Conservation (phyloP, 2,888 invertebrate species). For the Galeruca laticollis region DNA sequence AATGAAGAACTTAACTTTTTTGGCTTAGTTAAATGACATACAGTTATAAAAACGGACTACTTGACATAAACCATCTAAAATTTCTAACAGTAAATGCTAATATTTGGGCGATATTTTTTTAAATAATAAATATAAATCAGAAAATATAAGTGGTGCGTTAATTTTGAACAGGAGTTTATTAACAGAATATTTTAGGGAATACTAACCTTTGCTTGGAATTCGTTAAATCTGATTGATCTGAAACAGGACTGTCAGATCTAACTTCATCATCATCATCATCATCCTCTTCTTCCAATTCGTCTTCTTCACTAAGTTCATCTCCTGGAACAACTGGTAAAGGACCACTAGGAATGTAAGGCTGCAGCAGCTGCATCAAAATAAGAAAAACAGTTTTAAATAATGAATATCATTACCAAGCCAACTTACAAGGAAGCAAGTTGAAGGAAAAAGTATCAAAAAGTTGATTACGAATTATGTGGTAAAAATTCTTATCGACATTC, state of each 20-base stretch:
- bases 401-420: background rate
- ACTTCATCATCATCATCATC: conserved; percentile 44
- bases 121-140: too few species aligned
- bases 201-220: conserved; percentile 41
- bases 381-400: conserved; percentile 34
- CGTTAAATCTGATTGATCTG: conserved; percentile 53
- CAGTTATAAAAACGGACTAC: too few species aligned
- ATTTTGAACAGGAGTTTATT: conserved; percentile 9
- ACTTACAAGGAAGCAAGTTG: too few species aligned
- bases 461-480: too few species aligned
- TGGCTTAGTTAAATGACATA: too few species aligned
- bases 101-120: too few species aligned
- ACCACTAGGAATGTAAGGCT: conserved; percentile 60
- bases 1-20: too few species aligned
- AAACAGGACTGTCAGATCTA: conserved; percentile 57
- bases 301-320: conserved; percentile 59
- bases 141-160: too few species aligned
- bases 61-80: conserved; percentile 27
- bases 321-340: conserved; percentile 63
- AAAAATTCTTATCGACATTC: too few species aligned
- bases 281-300: conserved; percentile 58
- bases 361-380: conserved; percentile 32
- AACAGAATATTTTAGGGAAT: background rate
- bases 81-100: too few species aligned
- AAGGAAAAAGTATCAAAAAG: too few species aligned